Percentiles rank a stretch among this genome's conserved stretches.
Evolutionary conservation across 2,888 invertebrate species (phyloP).

Genomic region (Carcina quercana): DNA sequence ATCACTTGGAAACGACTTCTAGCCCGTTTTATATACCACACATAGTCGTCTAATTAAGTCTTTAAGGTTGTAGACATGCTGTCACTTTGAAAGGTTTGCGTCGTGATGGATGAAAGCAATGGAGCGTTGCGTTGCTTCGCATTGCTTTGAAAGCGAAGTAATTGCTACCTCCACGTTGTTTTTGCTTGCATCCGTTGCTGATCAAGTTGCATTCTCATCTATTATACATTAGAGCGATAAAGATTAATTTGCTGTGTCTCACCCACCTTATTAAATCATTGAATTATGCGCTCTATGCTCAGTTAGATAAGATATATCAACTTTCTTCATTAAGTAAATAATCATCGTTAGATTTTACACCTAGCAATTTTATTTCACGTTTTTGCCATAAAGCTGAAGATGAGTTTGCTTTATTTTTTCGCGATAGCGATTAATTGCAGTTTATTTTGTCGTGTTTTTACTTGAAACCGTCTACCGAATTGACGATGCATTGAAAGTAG

Average conservation of each 20-base stretch:
- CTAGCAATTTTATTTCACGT: slow-evolving; percentile 13
- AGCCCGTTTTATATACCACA: too few species aligned
- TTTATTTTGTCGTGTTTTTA: slow-evolving; percentile 7
- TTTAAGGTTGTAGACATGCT: not conserved
- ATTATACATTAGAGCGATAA: slow-evolving; percentile 20
- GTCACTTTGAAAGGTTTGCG: slow-evolving; percentile 13
- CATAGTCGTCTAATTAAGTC: too few species aligned
- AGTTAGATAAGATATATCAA: not conserved
- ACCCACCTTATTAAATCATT: not conserved
- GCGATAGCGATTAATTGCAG: slow-evolving; percentile 10
- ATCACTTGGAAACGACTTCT: too few species aligned
- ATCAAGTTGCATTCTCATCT: slow-evolving; percentile 21
- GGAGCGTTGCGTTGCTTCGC: too few species aligned
- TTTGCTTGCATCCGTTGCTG: slow-evolving; percentile 20
- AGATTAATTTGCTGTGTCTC: not conserved
- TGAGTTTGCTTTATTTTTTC: slow-evolving; percentile 14
- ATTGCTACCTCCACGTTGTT: slow-evolving; percentile 34
- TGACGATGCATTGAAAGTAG: not conserved
- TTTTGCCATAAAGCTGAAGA: slow-evolving; percentile 18
- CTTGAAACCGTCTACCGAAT: too few species aligned
- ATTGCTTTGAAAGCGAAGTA: slow-evolving; percentile 42
- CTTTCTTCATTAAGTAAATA: not conserved
- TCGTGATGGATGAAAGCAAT: slow-evolving; percentile 31
- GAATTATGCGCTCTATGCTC: not conserved
- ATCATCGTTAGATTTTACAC: not conserved